A percentile compares a stretch with the other conserved stretches of the same genome.
Conservation (phyloP, 1,140 invertebrate genomes). For the Caenorhabditis remanei region DNA sequence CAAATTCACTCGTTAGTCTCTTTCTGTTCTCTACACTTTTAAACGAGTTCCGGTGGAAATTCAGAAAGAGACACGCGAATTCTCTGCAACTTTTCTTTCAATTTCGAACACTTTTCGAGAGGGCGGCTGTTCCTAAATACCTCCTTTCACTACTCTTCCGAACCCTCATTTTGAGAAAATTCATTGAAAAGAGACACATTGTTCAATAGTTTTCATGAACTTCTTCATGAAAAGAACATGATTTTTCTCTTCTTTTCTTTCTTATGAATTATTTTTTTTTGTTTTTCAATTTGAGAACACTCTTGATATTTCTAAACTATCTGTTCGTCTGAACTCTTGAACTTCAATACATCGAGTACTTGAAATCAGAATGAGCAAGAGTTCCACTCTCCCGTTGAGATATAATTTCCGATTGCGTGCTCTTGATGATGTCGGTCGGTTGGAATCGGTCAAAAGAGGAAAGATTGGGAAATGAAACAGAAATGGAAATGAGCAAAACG, state of each 20-base stretch:
- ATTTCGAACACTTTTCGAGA: constrained; percentile 6
- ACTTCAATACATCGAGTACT: no score
- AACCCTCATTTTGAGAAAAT: background rate
- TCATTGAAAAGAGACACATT: background rate
- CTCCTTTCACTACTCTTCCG: background rate
- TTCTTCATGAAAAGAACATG: background rate
- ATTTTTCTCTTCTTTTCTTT: background rate
- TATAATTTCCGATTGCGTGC: background rate
- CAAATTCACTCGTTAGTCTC: background rate
- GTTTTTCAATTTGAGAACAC: no score
- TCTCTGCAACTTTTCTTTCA: background rate
- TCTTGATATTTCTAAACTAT: no score
- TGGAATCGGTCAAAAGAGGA: no score
- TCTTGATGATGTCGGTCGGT: no score
- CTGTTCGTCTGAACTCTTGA: no score
- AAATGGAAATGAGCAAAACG: no score
- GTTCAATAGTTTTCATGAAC: background rate
- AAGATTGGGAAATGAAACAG: no score
- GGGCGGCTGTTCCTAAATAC: constrained; percentile 21
- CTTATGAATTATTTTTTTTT: no score
- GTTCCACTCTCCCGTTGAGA: no score
- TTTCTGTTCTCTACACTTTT: background rate
- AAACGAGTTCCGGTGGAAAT: background rate
- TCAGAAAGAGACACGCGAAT: background rate
- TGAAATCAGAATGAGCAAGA: no score